phyloP scores from a whole-genome alignment of 1,140 invertebrate species.

The Agraylea sexmaculata region DNA sequence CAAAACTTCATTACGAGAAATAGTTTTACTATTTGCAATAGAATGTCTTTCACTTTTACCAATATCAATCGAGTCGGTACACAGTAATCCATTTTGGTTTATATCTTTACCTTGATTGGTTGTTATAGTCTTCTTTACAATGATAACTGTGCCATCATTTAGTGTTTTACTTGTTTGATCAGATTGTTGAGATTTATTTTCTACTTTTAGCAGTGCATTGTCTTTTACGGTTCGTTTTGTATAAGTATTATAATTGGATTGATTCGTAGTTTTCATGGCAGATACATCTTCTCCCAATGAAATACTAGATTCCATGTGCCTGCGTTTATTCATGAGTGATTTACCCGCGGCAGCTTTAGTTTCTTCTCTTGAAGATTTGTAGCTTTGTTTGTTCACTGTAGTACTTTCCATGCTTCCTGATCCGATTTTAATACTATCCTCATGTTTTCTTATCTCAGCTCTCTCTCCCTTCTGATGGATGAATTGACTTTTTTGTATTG shows the following conservation, averaged over 20 bases:
- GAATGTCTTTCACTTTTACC: slow-evolving; percentile 1
- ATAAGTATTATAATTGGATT: slow-evolving; percentile 49
- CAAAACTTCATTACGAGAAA: no score
- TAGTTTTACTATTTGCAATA: slow-evolving; percentile 1
- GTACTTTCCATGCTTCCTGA: slow-evolving; percentile 40
- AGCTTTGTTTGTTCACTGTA: slow-evolving; percentile 39
- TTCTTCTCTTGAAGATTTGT: slow-evolving; percentile 32
- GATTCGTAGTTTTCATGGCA: slow-evolving; percentile 44
- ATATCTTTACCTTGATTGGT: slow-evolving; percentile 20
- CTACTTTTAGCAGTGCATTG: slow-evolving; percentile 10
- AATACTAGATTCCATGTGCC: slow-evolving; percentile 52
- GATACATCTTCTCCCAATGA: slow-evolving; percentile 45
- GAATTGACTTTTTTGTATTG: slow-evolving; percentile 23
- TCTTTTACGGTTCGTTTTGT: slow-evolving; percentile 33
- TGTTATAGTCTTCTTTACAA: slow-evolving; percentile 39
- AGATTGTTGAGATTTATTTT: slow-evolving; percentile 18
- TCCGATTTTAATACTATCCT: slow-evolving; percentile 41
- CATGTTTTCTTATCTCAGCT: slow-evolving; percentile 41
- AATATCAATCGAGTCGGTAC: neutral
- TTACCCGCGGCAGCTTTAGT: slow-evolving; percentile 20
- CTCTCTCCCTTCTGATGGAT: slow-evolving; percentile 38
- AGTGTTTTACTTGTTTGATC: slow-evolving; percentile 32
- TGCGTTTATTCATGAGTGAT: slow-evolving; percentile 27
- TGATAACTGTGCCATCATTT: slow-evolving; percentile 41
- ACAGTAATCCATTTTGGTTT: slow-evolving; percentile 15